Evolutionary conservation across 2,113 vertebrate species (phyloP).

Genomic region (Passer montanus): DNA sequence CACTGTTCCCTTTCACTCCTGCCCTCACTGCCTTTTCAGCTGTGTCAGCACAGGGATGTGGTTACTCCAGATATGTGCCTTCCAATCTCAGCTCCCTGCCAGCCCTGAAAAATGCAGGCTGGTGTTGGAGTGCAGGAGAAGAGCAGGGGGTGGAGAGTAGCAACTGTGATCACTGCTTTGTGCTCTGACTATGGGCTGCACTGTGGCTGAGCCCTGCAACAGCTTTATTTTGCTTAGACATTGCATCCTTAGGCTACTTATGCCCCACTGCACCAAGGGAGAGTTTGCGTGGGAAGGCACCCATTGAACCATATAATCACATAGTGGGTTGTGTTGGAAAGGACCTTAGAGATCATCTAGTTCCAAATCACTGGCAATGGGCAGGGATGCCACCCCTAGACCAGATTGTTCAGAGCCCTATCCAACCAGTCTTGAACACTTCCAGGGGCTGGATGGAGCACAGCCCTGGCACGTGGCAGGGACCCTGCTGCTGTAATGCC

Average conservation of each 20-base stretch:
- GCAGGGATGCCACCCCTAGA: not conserved
- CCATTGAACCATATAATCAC: not conserved
- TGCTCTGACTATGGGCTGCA: not conserved
- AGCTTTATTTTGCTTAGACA: not conserved
- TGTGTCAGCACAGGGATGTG: not conserved
- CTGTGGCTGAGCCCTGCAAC: not conserved
- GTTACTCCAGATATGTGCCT: not conserved
- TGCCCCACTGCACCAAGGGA: too few species aligned
- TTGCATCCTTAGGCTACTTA: not conserved
- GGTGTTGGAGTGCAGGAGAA: not conserved
- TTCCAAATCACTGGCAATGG: not conserved
- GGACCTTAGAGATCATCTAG: not conserved
- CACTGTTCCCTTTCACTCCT: not conserved
- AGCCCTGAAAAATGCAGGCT: not conserved
- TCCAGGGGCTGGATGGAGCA: not conserved
- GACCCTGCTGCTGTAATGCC: not conserved
- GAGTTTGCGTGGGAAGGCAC: not conserved
- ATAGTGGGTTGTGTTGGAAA: not conserved
- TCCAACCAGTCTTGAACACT: not conserved
- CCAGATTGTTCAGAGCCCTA: not conserved
- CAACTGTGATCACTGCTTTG: accelerated
- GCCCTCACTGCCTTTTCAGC: not conserved
- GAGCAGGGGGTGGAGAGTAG: accelerated
- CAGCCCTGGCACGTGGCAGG: accelerated
- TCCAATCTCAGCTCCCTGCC: not conserved